These are phyloP conservation scores for Anisognathus igniventris DNA, from an alignment of 2,797 vertebrate species.

Conservation along the genomic window DNA sequence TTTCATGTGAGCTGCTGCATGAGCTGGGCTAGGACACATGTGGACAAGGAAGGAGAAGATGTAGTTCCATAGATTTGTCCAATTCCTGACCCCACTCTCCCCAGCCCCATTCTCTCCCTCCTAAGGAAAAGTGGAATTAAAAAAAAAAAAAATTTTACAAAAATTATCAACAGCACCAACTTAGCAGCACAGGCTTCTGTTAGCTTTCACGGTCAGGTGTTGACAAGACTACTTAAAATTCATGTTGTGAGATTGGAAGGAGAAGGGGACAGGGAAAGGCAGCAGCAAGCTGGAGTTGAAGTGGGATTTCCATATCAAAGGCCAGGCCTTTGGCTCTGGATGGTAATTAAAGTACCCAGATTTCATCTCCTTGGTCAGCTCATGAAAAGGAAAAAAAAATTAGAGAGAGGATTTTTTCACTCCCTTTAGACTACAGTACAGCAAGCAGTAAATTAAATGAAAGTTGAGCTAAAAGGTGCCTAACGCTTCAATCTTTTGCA, in stretches of 20 bases:
- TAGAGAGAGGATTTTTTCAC: slow-evolving; percentile 79
- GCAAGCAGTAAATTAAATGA: slow-evolving; percentile 72
- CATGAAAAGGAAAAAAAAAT: slow-evolving; percentile 86
- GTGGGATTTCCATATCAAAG: slow-evolving; percentile 98
- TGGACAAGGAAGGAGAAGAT: background rate
- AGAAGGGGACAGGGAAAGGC: slow-evolving; percentile 74
- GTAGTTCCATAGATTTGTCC: background rate
- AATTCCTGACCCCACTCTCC: background rate
- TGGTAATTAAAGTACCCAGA: slow-evolving; percentile 95
- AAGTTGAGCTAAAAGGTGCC: slow-evolving; percentile 74
- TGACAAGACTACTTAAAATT: slow-evolving; percentile 90
- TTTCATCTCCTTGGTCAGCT: slow-evolving; percentile 90
- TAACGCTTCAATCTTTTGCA: slow-evolving; percentile 64
- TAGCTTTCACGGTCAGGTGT: slow-evolving; percentile 83
- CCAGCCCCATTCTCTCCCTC: background rate
- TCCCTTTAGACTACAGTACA: slow-evolving; percentile 71
- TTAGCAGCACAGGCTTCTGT: slow-evolving; percentile 59
- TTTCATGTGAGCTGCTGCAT: slow-evolving; percentile 59
- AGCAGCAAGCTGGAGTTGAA: slow-evolving; percentile 75
- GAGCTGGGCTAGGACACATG: background rate
- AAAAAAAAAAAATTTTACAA: background rate
- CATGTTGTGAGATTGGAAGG: slow-evolving; percentile 81
- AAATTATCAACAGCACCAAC: slow-evolving; percentile 23
- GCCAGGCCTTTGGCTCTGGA: slow-evolving; percentile 89
- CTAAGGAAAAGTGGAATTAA: background rate